Conservation (phyloP, 2,888 invertebrate genomes). For the Epinotia bilunana region DNA sequence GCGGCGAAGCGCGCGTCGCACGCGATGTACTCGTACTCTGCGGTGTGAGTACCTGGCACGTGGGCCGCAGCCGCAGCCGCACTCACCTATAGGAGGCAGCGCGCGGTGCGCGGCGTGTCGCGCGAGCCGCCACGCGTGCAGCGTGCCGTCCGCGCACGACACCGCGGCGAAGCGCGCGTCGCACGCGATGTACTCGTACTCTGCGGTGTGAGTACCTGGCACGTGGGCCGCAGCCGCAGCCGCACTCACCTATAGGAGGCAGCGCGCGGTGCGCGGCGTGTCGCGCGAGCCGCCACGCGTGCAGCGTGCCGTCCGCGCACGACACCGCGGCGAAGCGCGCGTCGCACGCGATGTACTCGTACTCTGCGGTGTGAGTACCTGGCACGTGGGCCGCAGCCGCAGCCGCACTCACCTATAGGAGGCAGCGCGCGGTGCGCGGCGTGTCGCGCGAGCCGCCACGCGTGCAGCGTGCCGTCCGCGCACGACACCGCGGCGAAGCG, state of each 20-base stretch:
- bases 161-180: constrained; percentile 85
- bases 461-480: constrained; percentile 87
- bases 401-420: constrained; percentile 70
- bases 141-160: constrained; percentile 87
- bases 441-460: constrained; percentile 81
- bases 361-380: too few species aligned
- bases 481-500: constrained; percentile 86
- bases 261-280: constrained; percentile 77
- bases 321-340: constrained; percentile 85
- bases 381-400: too few species aligned
- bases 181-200: constrained; percentile 83
- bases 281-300: constrained; percentile 84
- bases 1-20: constrained; percentile 85
- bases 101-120: constrained; percentile 75
- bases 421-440: constrained; percentile 82
- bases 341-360: constrained; percentile 85
- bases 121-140: constrained; percentile 85
- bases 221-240: too few species aligned
- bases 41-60: too few species aligned
- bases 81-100: constrained; percentile 83
- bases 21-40: constrained; percentile 78
- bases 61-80: too few species aligned
- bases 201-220: too few species aligned
- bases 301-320: constrained; percentile 88
- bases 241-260: constrained; percentile 79